Evolutionary conservation across 2,113 vertebrate species (phyloP).

Genomic region (Vulpes vulpes): DNA sequence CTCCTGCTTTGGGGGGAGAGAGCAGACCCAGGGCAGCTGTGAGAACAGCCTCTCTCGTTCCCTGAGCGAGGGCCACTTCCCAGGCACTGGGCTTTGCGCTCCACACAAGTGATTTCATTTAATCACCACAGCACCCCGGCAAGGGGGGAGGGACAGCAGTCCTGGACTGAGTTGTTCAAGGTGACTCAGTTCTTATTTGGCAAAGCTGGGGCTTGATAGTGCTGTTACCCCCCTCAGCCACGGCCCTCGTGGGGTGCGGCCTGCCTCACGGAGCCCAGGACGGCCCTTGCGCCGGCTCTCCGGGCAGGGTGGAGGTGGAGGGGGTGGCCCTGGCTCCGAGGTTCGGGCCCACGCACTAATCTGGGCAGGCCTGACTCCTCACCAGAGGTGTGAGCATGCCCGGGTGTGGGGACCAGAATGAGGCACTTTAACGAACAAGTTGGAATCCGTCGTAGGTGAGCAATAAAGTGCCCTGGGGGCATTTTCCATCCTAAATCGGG

Average conservation of each 20-base stretch:
- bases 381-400: conserved; percentile 61
- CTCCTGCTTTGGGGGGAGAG: background rate
- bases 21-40: background rate
- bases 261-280: background rate
- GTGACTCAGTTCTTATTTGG: background rate
- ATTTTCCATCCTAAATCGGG: conserved; percentile 78
- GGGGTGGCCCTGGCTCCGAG: background rate
- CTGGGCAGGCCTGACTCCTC: conserved; percentile 28
- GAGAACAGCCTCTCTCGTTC: background rate
- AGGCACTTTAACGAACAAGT: conserved; percentile 68
- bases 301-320: background rate
- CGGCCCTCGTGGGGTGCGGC: background rate
- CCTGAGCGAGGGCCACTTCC: background rate
- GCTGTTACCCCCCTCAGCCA: background rate
- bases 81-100: background rate
- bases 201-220: background rate
- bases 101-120: background rate
- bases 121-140: background rate
- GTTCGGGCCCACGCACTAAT: background rate
- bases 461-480: conserved; percentile 68
- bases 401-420: conserved; percentile 45
- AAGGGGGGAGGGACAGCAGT: background rate
- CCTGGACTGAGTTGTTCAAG: background rate
- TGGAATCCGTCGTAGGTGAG: conserved; percentile 66
- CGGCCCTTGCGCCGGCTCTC: background rate